A percentile compares a stretch with the other conserved stretches of the same genome.
These are phyloP conservation scores for Pelodiscus sinensis DNA, from an alignment of 2,113 vertebrate genomes.

Conservation along the genomic window DNA sequence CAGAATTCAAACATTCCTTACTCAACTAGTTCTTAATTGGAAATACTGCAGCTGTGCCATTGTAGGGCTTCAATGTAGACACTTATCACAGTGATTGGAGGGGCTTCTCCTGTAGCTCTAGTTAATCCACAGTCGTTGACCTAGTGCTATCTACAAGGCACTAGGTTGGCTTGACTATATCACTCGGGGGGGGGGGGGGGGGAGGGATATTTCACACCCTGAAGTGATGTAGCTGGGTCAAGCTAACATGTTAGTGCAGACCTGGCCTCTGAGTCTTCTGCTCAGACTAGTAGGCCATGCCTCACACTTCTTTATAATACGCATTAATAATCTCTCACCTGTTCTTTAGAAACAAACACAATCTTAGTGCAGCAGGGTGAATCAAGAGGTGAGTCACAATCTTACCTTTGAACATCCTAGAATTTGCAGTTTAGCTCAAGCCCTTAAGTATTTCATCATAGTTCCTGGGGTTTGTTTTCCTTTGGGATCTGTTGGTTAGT, in stretches of 20 bases:
- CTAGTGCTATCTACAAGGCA: neutral
- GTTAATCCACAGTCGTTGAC: neutral
- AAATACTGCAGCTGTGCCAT: neutral
- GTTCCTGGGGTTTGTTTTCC: constrained; percentile 30
- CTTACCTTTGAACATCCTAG: constrained; percentile 9
- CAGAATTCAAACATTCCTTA: neutral
- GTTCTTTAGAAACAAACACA: neutral
- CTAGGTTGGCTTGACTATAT: neutral
- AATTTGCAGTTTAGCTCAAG: neutral
- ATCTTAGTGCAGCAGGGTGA: constrained; percentile 41
- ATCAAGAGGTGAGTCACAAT: constrained; percentile 17
- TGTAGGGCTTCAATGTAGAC: neutral
- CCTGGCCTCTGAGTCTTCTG: neutral
- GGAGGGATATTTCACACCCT: neutral
- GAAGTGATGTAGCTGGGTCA: neutral
- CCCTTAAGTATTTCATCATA: constrained; percentile 51
- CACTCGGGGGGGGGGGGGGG: no score
- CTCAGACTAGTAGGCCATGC: neutral
- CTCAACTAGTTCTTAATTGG: neutral
- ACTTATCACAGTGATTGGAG: neutral
- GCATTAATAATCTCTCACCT: neutral
- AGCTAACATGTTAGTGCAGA: neutral
- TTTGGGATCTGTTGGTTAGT: constrained; percentile 65
- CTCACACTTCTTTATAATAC: neutral
- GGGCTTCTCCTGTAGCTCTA: neutral